Evolutionary conservation across 1,140 invertebrate species (phyloP).

Genomic region (Plectrocnemia conspersa): DNA sequence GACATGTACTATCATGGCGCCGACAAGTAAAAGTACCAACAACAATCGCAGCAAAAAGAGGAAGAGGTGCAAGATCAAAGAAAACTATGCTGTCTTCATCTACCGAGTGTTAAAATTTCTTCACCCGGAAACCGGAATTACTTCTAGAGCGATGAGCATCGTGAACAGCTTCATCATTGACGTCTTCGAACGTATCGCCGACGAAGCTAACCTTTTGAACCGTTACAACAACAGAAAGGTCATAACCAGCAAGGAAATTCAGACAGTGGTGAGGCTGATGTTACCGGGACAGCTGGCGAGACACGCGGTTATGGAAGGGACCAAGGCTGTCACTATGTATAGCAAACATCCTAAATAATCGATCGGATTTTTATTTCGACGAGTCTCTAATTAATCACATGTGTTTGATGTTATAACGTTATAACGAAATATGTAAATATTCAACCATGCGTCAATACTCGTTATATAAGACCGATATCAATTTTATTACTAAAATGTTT

Average conservation of each 20-base stretch:
- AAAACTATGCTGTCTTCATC: background rate
- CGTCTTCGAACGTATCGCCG: conserved; percentile 52
- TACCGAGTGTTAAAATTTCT: conserved; percentile 4
- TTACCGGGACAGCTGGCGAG: conserved; percentile 57
- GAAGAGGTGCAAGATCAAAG: too few relatives aligned
- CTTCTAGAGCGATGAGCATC: conserved; percentile 51
- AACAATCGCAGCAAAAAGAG: too few relatives aligned
- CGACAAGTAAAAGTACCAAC: too few relatives aligned
- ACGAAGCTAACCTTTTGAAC: conserved; percentile 49
- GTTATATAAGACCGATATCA: too few relatives aligned
- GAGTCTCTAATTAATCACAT: too few relatives aligned
- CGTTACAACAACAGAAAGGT: conserved; percentile 54
- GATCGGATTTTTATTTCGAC: too few relatives aligned
- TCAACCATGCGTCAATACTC: too few relatives aligned
- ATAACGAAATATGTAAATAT: too few relatives aligned
- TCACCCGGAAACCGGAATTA: conserved; percentile 52
- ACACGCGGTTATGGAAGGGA: conserved; percentile 37
- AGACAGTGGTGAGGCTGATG: conserved; percentile 58
- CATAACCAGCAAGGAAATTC: conserved; percentile 57
- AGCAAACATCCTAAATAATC: too few relatives aligned
- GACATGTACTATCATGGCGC: too few relatives aligned
- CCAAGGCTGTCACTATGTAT: conserved; percentile 37
- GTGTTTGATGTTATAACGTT: too few relatives aligned
- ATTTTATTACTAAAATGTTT: too few relatives aligned
- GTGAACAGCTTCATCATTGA: conserved; percentile 54